phyloP scores from a whole-genome alignment of 2,888 invertebrate species.

The Drosophila fungiperda region DNA sequence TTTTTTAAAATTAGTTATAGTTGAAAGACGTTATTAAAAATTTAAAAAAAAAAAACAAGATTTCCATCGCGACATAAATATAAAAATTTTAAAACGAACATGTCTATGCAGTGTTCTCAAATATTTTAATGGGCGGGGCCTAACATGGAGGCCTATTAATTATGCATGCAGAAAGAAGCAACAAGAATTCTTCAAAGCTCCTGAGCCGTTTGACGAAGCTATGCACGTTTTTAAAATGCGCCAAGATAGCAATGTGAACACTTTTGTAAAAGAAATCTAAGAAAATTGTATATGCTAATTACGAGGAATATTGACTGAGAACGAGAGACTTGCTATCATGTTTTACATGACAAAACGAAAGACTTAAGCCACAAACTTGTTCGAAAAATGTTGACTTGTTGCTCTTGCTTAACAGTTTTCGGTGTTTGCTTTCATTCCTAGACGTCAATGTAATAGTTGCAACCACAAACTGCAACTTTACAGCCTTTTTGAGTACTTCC shows the following conservation, averaged over 20 bases:
- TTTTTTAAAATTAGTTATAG: constrained; percentile 17
- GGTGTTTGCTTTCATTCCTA: neutral
- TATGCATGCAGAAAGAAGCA: constrained; percentile 69
- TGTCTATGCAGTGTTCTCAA: constrained; percentile 52
- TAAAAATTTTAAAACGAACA: constrained; percentile 41
- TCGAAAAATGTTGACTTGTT: constrained; percentile 1
- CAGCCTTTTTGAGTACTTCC: constrained; percentile 31
- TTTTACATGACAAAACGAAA: constrained; percentile 40
- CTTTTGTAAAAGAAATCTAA: constrained; percentile 53
- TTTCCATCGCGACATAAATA: constrained; percentile 30
- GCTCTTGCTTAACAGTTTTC: constrained; percentile 1
- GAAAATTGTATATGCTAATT: constrained; percentile 73
- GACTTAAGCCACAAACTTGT: constrained; percentile 65
- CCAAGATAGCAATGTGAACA: constrained; percentile 52
- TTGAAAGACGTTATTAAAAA: constrained; percentile 31
- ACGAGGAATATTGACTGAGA: constrained; percentile 36
- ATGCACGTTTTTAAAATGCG: constrained; percentile 65
- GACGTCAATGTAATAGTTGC: constrained; percentile 12
- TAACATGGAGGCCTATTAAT: constrained; percentile 51
- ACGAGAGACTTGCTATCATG: constrained; percentile 3
- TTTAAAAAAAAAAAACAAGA: neutral
- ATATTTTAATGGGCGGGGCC: constrained; percentile 42
- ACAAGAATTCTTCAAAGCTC: constrained; percentile 36
- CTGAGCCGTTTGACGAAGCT: constrained; percentile 47
- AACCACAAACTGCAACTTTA: constrained; percentile 54